Percentiles rank a stretch among this genome's conserved stretches.
Evolutionary conservation across 2,113 vertebrate species (phyloP).

Genomic region (Mystacornis crossleyi): DNA sequence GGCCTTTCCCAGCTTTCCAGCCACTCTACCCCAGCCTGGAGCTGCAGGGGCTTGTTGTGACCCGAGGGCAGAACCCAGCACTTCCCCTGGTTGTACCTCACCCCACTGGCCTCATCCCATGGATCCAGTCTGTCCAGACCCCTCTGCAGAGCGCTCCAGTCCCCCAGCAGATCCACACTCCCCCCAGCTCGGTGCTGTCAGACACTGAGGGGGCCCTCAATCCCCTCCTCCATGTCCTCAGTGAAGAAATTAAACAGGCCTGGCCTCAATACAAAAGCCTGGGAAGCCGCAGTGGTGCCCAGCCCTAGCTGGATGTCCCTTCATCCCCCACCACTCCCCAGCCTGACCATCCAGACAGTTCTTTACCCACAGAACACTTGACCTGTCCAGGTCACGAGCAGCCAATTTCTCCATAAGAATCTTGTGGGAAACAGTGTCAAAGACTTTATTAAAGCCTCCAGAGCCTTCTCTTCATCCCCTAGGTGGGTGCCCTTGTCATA

Average conservation of each 20-base stretch:
- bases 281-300: background rate
- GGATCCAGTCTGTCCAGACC: background rate
- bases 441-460: background rate
- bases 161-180: background rate
- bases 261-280: background rate
- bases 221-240: background rate
- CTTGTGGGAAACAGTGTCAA: background rate
- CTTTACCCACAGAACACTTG: background rate
- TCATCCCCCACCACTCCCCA: accelerated
- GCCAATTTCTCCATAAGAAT: background rate
- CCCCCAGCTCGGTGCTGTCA: background rate
- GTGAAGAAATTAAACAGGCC: background rate
- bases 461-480: background rate
- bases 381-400: background rate
- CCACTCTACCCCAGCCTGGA: background rate
- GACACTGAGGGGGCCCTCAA: accelerated
- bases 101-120: background rate
- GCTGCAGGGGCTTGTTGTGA: background rate
- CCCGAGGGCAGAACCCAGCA: background rate
- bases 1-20: background rate
- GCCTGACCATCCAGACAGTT: background rate
- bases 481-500: background rate
- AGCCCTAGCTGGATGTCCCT: background rate
- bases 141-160: background rate
- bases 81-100: background rate